Conservation (phyloP, 2,888 invertebrate species). For the Hoplodrina blanda region DNA sequence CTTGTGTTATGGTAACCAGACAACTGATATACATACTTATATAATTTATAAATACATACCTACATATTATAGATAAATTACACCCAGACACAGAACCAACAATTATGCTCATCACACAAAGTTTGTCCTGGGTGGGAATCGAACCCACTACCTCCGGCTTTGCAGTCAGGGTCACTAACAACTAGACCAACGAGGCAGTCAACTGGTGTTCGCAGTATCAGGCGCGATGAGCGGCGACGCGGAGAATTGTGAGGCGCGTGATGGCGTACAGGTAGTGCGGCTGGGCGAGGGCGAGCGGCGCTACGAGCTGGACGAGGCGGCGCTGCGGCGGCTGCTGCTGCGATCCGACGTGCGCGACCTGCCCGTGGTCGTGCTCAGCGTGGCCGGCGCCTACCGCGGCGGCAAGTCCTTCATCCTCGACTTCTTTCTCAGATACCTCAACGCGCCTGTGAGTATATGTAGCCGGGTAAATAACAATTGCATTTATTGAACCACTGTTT, state of each 20-base stretch:
- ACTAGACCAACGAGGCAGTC: too few species aligned
- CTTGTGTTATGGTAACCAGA: too few species aligned
- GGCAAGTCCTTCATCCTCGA: constrained; percentile 76
- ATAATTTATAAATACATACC: too few species aligned
- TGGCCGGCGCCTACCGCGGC: constrained; percentile 72
- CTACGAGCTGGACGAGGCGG: constrained; percentile 62
- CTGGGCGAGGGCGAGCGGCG: constrained; percentile 42
- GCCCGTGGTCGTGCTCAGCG: constrained; percentile 71
- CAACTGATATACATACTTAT: too few species aligned
- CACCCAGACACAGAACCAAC: too few species aligned
- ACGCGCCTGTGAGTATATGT: constrained; percentile 62
- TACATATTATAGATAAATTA: too few species aligned
- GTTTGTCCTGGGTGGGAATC: too few species aligned
- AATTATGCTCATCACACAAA: too few species aligned
- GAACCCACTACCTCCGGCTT: too few species aligned
- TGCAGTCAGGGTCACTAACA: too few species aligned
- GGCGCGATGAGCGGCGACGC: constrained; percentile 64
- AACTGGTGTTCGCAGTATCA: constrained; percentile 53
- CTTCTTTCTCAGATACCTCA: constrained; percentile 72
- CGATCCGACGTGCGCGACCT: constrained; percentile 62
- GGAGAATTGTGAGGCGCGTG: neutral
- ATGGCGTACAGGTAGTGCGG: constrained; percentile 65
- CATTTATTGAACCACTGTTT: too few species aligned
- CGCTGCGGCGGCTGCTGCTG: constrained; percentile 58
- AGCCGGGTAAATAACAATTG: too few species aligned